Conservation (phyloP, 2,113 vertebrate species). For the Ploceus nigricollis region DNA sequence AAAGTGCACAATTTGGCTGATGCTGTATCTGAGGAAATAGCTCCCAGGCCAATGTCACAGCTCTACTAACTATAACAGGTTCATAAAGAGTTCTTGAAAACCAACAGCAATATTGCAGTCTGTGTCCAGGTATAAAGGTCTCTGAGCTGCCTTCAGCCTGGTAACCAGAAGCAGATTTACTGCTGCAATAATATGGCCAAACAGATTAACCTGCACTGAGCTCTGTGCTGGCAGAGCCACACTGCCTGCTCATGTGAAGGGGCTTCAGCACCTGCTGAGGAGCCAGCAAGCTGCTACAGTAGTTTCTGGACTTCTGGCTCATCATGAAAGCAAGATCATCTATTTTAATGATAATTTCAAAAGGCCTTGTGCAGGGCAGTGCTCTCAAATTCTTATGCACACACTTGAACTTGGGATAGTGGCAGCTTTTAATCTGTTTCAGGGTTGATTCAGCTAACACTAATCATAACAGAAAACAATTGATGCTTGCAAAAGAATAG, state of each 20-base stretch:
- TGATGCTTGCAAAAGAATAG: not conserved
- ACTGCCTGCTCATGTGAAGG: not conserved
- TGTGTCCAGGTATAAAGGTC: not conserved
- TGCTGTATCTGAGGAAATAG: not conserved
- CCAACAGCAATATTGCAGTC: not conserved
- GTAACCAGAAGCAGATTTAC: not conserved
- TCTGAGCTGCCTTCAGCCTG: not conserved
- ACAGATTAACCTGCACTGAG: not conserved
- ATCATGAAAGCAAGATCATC: not conserved
- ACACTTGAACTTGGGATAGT: not conserved
- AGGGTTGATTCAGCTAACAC: not conserved
- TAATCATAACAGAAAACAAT: not conserved
- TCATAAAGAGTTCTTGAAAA: not conserved
- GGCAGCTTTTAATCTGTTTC: not conserved
- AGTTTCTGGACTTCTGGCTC: not conserved
- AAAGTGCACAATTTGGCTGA: not conserved
- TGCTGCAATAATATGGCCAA: not conserved
- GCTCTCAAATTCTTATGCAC: not conserved
- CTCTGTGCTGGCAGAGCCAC: not conserved
- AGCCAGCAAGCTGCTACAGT: not conserved
- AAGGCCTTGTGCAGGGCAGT: not conserved
- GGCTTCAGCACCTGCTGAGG: not conserved
- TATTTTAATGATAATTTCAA: not conserved
- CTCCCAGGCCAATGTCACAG: not conserved
- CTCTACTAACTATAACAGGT: not conserved